These are phyloP conservation scores for Tarsius wallacei DNA, from an alignment of 2,797 vertebrate species.

Conservation along the genomic window DNA sequence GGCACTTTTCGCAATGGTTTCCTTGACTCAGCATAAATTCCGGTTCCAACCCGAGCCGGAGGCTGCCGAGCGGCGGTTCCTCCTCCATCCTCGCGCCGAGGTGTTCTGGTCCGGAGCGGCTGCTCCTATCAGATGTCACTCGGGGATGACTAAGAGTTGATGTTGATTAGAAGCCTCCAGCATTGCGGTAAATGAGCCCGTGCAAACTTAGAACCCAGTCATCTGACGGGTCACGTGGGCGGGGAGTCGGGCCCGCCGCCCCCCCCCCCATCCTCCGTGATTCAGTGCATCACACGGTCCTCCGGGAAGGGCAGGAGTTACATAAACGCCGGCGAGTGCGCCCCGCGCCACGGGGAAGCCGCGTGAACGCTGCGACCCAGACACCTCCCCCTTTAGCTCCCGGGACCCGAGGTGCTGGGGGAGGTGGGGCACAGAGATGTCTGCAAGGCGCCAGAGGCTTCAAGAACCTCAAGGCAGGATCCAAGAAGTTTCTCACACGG, in stretches of 20 bases:
- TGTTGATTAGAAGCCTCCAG: constrained; percentile 80
- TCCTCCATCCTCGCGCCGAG: constrained; percentile 13
- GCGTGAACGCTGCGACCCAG: neutral
- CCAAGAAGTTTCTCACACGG: neutral
- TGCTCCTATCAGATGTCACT: constrained; percentile 78
- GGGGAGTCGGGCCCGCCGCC: constrained; percentile 47
- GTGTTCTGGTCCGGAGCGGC: constrained; percentile 55
- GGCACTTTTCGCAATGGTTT: neutral
- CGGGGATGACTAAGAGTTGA: constrained; percentile 52
- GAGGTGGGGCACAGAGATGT: neutral
- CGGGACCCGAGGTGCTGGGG: rapidly evolving
- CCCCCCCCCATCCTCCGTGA: neutral
- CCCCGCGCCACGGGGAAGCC: constrained; percentile 43
- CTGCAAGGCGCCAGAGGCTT: neutral
- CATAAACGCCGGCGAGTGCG: constrained; percentile 51
- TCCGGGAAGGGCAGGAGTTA: constrained; percentile 74
- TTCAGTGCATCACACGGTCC: constrained; percentile 73
- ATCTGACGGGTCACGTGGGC: constrained; percentile 82
- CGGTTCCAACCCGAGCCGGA: constrained; percentile 3
- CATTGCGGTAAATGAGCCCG: constrained; percentile 74
- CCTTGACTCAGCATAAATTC: neutral
- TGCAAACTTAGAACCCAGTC: constrained; percentile 83
- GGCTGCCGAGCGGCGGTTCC: neutral
- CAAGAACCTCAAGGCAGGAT: neutral
- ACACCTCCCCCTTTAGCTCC: neutral